Conservation (phyloP, 37 sponge, comb jelly and placozoan genomes). For the Dysidea cf. avara region DNA sequence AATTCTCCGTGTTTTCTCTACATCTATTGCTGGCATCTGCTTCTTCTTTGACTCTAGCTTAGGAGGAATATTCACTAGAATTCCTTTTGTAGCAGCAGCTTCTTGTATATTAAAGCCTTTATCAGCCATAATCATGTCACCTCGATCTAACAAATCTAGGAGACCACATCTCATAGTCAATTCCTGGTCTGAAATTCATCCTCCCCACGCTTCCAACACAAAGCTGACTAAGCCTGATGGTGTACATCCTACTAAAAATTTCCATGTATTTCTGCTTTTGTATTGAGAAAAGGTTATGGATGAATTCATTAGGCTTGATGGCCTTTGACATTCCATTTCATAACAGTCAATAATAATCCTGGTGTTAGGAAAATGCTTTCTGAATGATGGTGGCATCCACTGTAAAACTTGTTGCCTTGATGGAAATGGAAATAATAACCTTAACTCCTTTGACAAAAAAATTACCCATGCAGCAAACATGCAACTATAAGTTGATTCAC, state of each 20-base stretch:
- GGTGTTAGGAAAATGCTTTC: slow-evolving; percentile 18
- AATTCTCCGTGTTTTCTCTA: too few relatives aligned
- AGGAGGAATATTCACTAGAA: too few relatives aligned
- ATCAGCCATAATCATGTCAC: too few relatives aligned
- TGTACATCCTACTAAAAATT: too few relatives aligned
- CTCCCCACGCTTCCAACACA: slow-evolving; percentile 32
- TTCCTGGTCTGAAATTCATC: slow-evolving; percentile 21
- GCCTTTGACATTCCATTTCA: too few relatives aligned
- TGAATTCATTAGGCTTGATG: slow-evolving; percentile 3
- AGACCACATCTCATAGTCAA: slow-evolving; percentile 11
- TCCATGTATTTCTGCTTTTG: too few relatives aligned
- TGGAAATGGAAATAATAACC: slow-evolving; percentile 50
- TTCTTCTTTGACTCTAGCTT: too few relatives aligned
- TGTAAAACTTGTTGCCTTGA: slow-evolving; percentile 14
- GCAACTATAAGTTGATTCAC: slow-evolving; percentile 11
- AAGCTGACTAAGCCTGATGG: slow-evolving; percentile 25
- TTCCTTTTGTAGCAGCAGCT: slow-evolving; percentile 13
- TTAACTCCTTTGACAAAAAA: slow-evolving; percentile 11
- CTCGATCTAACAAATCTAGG: not conserved
- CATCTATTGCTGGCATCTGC: too few relatives aligned
- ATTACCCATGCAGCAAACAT: slow-evolving; percentile 27
- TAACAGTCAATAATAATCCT: too few relatives aligned
- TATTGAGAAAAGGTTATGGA: slow-evolving; percentile 24
- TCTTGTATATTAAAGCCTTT: slow-evolving; percentile 43
- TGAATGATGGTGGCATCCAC: slow-evolving; percentile 31